Percentiles rank a stretch among this genome's conserved stretches.
Conservation (phyloP, 1,140 invertebrate species). For the Subanguina moxae region DNA sequence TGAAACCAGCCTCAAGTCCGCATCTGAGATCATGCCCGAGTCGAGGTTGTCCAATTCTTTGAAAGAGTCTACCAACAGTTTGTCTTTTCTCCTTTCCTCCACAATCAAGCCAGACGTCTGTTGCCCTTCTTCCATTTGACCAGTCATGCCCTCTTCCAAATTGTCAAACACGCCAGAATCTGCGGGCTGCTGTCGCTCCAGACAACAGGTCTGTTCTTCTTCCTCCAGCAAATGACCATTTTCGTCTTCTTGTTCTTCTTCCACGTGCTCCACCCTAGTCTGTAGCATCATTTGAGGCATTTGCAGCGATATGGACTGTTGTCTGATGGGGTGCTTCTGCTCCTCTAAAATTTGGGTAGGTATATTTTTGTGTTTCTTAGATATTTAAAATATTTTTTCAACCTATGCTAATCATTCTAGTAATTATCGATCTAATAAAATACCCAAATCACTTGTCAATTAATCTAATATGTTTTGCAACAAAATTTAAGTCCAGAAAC, state of each 20-base stretch:
- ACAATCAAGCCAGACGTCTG: background rate
- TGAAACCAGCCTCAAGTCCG: slow-evolving; percentile 29
- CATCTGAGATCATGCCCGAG: slow-evolving; percentile 32
- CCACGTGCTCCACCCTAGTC: background rate
- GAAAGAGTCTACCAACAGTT: background rate
- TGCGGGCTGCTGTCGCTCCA: background rate
- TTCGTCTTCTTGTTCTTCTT: background rate
- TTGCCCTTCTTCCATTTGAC: background rate
- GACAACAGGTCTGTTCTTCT: background rate
- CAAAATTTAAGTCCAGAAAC: no score
- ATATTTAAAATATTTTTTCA: no score
- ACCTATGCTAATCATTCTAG: no score
- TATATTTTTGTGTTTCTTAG: no score
- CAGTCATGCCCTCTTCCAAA: background rate
- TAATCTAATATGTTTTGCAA: no score
- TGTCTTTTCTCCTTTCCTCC: background rate
- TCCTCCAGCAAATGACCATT: background rate
- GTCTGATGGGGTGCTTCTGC: background rate
- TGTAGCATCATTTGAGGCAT: background rate
- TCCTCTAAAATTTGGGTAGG: background rate
- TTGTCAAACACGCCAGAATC: slow-evolving; percentile 6
- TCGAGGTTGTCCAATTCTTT: slow-evolving; percentile 7
- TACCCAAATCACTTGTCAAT: no score
- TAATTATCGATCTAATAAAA: no score
- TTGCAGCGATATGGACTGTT: background rate